A percentile compares a stretch with the other conserved stretches of the same genome.
Evolutionary conservation across 2,888 invertebrate species (phyloP).

Genomic region (Drosophila niveifrons): DNA sequence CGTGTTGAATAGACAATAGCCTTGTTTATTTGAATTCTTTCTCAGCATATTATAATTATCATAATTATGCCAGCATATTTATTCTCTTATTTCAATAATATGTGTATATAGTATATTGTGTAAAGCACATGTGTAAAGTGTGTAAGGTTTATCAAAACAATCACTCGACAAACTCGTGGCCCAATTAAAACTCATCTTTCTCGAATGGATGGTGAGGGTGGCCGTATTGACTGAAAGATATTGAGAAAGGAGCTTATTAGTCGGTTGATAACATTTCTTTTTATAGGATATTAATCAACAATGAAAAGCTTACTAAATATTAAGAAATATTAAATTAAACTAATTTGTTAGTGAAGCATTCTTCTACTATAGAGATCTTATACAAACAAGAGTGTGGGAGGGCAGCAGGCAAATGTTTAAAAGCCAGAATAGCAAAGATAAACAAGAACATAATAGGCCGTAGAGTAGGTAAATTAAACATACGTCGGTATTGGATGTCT

Average conservation of each 20-base stretch:
- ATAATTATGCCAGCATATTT: constrained; percentile 29
- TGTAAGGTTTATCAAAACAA: constrained; percentile 10
- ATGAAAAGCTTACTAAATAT: not conserved
- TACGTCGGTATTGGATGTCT: constrained; percentile 19
- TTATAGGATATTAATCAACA: not conserved
- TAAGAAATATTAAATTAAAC: not conserved
- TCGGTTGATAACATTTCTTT: not conserved
- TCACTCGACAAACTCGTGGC: not conserved
- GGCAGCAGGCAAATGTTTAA: constrained; percentile 1
- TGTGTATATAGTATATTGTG: not conserved
- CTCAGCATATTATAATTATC: constrained; percentile 6
- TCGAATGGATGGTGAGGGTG: constrained; percentile 88
- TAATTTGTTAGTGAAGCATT: constrained; percentile 1
- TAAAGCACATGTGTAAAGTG: constrained; percentile 8
- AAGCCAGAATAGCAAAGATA: constrained; percentile 15
- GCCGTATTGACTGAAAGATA: constrained; percentile 86
- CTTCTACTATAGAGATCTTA: not conserved
- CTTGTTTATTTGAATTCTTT: constrained; percentile 46
- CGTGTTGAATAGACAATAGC: constrained; percentile 41
- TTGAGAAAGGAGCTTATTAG: constrained; percentile 11
- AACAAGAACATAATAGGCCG: constrained; percentile 32
- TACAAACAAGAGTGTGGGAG: constrained; percentile 11
- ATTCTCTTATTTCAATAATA: constrained; percentile 21
- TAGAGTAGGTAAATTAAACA: constrained; percentile 29
- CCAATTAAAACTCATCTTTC: constrained; percentile 87